Evolutionary conservation across 2,888 invertebrate genomes (phyloP), one percentile per base, ranked within the genome.

Genomic region (Choristoneura rosaceana): DNA sequence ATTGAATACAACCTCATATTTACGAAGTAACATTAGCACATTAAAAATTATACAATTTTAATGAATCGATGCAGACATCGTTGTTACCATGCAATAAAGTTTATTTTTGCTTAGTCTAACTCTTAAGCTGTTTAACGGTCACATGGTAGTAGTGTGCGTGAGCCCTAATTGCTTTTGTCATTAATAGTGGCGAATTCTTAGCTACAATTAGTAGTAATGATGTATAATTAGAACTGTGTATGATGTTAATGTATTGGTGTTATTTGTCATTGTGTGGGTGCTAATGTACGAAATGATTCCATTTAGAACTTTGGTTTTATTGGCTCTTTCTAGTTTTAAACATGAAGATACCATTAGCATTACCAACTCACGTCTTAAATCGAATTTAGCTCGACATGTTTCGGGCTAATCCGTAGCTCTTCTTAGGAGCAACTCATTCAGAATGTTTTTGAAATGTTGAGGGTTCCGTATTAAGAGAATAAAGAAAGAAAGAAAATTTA

Each of bases 181-280:
- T 93, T 93, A 93, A 93, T 93, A 92, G 91, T 92, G 88, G 92
- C 92, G 88, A 91, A 93, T 93, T 92, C 91, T 93, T 93, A 93
- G 93, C 92, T 91, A 90, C 90, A 90, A 55, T 55, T 55, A 55
- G 55, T 55, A 55, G 55, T 55, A 55, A 55, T 55, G 55, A 55
- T 55, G 55, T 55, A 90, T 93, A 93, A 93, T 93, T 92, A 93
- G 92, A 78, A 82, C 81, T 76, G 74, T 74, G 78, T 71, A 71
- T 75, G 77, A 73, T 64, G 73, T 60, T 81, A 82, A 81, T 82
- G 78, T 82, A 81, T 81, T 70, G 69, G 68, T 69, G 73, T 38
- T 69, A 68, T 75, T 73, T 68, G 67, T 73, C 70, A 70, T 15
- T 70, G 73, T 75, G 69, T 74, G 71, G 34, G 69, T 74, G 65